Conservation (phyloP, 2,888 invertebrate species). For the Drosophila flavopinicola region DNA sequence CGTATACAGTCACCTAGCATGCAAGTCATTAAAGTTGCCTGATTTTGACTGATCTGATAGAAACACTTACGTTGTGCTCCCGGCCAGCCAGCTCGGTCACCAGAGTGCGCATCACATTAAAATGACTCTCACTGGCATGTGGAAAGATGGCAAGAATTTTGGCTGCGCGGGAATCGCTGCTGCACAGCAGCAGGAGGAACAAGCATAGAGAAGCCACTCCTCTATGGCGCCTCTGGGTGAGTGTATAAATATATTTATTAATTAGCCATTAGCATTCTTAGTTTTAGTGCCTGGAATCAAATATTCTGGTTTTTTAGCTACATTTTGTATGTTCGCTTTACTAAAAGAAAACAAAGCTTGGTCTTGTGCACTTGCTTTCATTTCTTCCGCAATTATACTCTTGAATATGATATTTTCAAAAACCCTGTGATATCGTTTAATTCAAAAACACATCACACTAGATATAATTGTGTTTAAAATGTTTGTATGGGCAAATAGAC, state of each 20-base stretch:
- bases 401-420: no score
- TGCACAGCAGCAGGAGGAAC: constrained; percentile 8
- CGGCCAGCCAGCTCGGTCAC: constrained; percentile 84
- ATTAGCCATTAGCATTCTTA: no score
- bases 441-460: no score
- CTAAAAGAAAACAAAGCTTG: no score
- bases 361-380: no score
- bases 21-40: not conserved
- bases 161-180: constrained; percentile 40
- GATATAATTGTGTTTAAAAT: no score
- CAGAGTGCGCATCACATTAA: constrained; percentile 84
- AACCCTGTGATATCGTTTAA: no score
- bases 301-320: no score
- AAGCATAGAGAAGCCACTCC: not conserved
- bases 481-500: no score
- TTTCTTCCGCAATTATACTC: no score
- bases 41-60: not conserved
- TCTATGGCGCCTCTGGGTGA: not conserved
- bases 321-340: no score
- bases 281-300: no score
- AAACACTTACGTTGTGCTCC: constrained; percentile 84
- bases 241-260: not conserved
- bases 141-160: constrained; percentile 82
- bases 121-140: constrained; percentile 82
- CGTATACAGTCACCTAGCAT: constrained; percentile 81